Percentiles rank a stretch among this genome's conserved stretches.
phyloP scores from a whole-genome alignment of 2,113 vertebrate species.

The Protobothrops flavoviridis region DNA sequence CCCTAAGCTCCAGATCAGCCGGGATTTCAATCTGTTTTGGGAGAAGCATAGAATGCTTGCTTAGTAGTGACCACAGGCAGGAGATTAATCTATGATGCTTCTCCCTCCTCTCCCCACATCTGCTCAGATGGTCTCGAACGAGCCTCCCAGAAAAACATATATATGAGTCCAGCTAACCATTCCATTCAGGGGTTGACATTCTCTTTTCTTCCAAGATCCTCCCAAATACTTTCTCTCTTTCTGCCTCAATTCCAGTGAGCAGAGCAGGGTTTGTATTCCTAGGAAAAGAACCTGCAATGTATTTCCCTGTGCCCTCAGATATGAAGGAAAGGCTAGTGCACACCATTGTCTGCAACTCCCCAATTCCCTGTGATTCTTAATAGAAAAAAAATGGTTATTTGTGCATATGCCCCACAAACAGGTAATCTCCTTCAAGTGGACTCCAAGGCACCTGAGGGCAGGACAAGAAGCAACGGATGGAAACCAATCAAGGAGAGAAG shows the following conservation, averaged over 20 bases:
- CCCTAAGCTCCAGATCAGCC: conserved; percentile 45
- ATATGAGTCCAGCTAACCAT: neutral
- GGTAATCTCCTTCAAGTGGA: neutral
- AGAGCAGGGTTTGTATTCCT: neutral
- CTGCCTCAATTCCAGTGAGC: neutral
- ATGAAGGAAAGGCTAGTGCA: neutral
- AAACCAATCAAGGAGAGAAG: no score
- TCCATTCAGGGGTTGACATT: neutral
- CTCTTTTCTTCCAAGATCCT: neutral
- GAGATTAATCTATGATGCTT: conserved; percentile 42
- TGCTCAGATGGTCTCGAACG: conserved; percentile 18
- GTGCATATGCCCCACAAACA: neutral
- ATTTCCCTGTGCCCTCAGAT: neutral
- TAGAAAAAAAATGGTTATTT: neutral
- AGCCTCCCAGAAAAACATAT: neutral
- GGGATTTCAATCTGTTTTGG: conserved; percentile 53
- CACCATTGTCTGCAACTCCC: neutral
- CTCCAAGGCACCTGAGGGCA: no score
- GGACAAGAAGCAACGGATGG: no score
- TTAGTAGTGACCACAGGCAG: conserved; percentile 10
- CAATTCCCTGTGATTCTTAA: neutral
- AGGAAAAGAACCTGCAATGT: neutral
- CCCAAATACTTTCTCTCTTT: neutral
- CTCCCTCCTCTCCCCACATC: conserved; percentile 27
- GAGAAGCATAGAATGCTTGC: conserved; percentile 46